Evolutionary conservation across 2,888 invertebrate genomes (phyloP), one percentile per base, ranked within the genome.

Genomic region (Lasioglossum villosulum): DNA sequence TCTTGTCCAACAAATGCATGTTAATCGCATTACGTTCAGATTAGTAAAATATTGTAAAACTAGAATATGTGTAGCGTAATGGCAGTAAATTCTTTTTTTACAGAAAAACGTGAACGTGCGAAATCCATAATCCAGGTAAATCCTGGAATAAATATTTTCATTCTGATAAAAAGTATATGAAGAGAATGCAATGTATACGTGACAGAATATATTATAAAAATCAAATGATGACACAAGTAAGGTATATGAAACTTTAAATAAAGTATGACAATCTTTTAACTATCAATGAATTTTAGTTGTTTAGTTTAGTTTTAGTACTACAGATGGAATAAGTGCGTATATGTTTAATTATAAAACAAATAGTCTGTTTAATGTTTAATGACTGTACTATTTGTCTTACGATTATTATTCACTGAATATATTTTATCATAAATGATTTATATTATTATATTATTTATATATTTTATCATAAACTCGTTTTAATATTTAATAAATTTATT

Each of bases 21-120:
- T 73, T 76, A 81, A 76, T 75, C 71, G 45, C n/a, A 37, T 81
- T 76, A 63, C 71, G 45, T 37, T 68, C 52, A 66, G 72, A 37
- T 78, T 78, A n/a, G 37, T 63, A 78, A 78, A 45, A 71, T 78
- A 42, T 80, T 78, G 59, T n/a, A 30, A 81, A 42, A 78, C 37
- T 39, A 78, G 48, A 16, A 52, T 74, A 30, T 8, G n/a, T 27
- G 27, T 5, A 4, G 37, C 45, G 63, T 30, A 16, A 4, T 4
- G 16, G 45, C 23, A 37, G 39, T 34, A 56, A 48, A 14, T 59
- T 42, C 42, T 3, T 12, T 42, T 42, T 12, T 39, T 56, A 34
- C 4, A 37, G 23, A 4, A 16, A 70, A 48, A 74, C 23, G 27
- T 45, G 10, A 16, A 74, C 16, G n/a, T 42, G 59, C 16, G 23